Conservation (phyloP, 2,888 invertebrate species). For the Drosophila neonasuta region DNA sequence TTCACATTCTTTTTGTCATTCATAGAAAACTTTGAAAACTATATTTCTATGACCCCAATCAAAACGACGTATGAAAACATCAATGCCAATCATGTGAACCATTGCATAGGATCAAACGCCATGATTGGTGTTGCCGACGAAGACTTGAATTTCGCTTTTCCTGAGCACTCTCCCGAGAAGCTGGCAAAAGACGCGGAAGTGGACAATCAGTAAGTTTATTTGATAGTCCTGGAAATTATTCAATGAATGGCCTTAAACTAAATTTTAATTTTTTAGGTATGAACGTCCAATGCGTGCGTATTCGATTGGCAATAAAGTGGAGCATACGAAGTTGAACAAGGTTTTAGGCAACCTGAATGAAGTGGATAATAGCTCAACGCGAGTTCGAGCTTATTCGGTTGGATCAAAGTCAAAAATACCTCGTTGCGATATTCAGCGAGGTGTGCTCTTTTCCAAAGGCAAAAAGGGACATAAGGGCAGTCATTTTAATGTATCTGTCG, state of each 20-base stretch:
- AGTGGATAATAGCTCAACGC: slow-evolving; percentile 82
- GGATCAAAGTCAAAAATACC: slow-evolving; percentile 86
- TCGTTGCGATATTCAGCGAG: slow-evolving; percentile 78
- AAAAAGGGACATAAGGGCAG: slow-evolving; percentile 61
- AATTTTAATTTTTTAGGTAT: slow-evolving; percentile 38
- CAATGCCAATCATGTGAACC: slow-evolving; percentile 45
- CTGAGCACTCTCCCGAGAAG: slow-evolving; percentile 62
- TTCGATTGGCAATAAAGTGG: slow-evolving; percentile 92
- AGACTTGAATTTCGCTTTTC: slow-evolving; percentile 53
- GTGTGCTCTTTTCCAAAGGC: slow-evolving; percentile 70
- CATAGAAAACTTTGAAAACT: slow-evolving; percentile 55
- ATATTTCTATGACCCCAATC: slow-evolving; percentile 67
- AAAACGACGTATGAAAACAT: slow-evolving; percentile 41
- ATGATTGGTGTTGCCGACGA: slow-evolving; percentile 27
- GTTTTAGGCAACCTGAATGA: slow-evolving; percentile 82
- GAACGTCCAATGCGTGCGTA: slow-evolving; percentile 89
- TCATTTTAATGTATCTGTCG: slow-evolving; percentile 66
- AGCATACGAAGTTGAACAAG: slow-evolving; percentile 84
- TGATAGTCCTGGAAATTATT: background rate
- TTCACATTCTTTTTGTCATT: slow-evolving; percentile 22
- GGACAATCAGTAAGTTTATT: slow-evolving; percentile 63
- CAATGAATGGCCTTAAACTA: slow-evolving; percentile 24
- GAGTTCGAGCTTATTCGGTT: slow-evolving; percentile 90
- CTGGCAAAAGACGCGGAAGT: slow-evolving; percentile 46
- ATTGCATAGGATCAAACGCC: slow-evolving; percentile 27